Evolutionary conservation across 2,888 invertebrate species (phyloP), one percentile per base, ranked within the genome.

Genomic region (Cyclophora punctaria): DNA sequence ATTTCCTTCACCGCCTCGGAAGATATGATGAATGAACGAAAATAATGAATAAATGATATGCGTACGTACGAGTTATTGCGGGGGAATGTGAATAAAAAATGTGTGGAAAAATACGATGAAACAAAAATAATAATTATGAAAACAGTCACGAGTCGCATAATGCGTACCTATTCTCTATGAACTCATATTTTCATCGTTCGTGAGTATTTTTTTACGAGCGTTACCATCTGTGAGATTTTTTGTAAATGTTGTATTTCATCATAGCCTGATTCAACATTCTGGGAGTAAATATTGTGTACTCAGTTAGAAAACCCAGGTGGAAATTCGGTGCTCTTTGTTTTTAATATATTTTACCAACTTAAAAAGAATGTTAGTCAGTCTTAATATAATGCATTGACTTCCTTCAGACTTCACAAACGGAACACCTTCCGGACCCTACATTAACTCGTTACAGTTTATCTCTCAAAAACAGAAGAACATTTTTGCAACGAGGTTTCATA

Each of bases 401-500:
- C 20, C 20, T 20, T 20, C 20, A 20, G 20, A 20, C 20, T 20
- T 20, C 20, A 20, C 20, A 20, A 20, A 20, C 20, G 20, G 20
- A 20, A 20, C 20, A 20, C 20, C 20, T 20, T 20, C 42, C 7
- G 7, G 44, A 34, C 20, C 20, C 44, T 34, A 44, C 44, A 44
- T 48, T 41, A 35, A 41, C 57, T 55, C 55, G 51, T 56, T 57
- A 47, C 46, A 49, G 55, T 51, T 59, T 58, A 59, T 60, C 58
- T 62, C 52, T 51, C 59, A 51, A 58, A 61, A 63, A 58, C 59
- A 69, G 60, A 58, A 63, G 60, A 59, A 55, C 60, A 67, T 65
- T 67, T 67, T 69, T 67, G 60, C 58, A 57, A 63, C 48, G 53
- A 56, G 55, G 62, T 57, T 66, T 65, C 71, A 70, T 76, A 70